Conservation (phyloP, 2,888 invertebrate species). For the Eulithis testata region DNA sequence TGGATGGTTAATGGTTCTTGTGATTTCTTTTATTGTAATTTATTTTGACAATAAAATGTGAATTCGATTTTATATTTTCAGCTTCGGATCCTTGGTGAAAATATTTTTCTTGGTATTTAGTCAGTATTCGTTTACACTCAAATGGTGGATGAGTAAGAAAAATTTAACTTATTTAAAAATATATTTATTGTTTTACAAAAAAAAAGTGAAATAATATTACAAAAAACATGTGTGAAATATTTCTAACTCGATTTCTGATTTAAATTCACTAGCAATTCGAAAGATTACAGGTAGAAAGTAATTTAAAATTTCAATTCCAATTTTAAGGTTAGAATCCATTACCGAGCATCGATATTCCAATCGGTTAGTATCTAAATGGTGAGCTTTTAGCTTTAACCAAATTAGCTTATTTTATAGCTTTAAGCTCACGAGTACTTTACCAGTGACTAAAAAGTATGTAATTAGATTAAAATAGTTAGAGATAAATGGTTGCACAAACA, state of each 20-base stretch:
- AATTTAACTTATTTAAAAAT: no score
- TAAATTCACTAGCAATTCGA: not conserved
- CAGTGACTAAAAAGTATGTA: not conserved
- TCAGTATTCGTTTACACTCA: no score
- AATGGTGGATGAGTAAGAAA: no score
- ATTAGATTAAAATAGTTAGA: no score
- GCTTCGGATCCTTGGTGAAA: not conserved
- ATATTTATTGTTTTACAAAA: no score
- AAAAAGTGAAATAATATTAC: no score
- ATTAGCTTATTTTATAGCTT: conserved; percentile 14
- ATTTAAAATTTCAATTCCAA: conserved; percentile 1
- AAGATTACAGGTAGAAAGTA: not conserved
- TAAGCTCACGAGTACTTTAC: conserved; percentile 3
- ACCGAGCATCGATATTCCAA: conserved; percentile 15
- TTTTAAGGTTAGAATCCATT: conserved; percentile 3
- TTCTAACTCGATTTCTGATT: no score
- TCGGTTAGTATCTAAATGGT: conserved; percentile 16
- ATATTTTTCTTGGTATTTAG: no score
- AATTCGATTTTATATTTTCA: conserved; percentile 10
- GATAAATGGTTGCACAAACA: no score
- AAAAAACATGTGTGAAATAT: no score
- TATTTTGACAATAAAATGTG: conserved; percentile 11
- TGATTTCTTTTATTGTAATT: conserved; percentile 38
- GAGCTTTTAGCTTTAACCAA: conserved; percentile 22
- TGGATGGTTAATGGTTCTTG: conserved; percentile 39